Evolutionary conservation across 1,140 invertebrate species (phyloP), one percentile per base, ranked within the genome.

Genomic region (Caenorhabditis brenneri): DNA sequence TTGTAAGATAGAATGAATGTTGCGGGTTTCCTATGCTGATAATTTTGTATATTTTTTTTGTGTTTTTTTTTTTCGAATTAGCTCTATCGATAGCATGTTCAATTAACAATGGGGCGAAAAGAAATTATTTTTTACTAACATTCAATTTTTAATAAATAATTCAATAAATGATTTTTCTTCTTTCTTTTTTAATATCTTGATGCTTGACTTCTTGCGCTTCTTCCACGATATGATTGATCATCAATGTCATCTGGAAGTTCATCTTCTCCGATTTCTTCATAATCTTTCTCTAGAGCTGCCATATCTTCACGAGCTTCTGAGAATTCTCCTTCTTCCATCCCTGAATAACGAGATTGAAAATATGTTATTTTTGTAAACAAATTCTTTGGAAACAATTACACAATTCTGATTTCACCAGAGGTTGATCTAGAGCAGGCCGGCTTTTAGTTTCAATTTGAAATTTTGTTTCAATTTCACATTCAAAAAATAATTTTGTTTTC

Each of bases 271-370:
- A 84, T 84, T 33, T 84, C 83, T 48, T 84, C 83, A 91, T 95
- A 95, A 91, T 95, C 95, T 91, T 95, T 95, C 92, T 95, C 94
- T 6, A 95, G 92, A 19, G 94, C 94, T 55, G 95, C 94, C 88
- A 95, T 92, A 93, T 95, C 95, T 91, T 95, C 95, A 88, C 94
- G 93, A 55, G 95, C 95, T 91, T 95, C 95, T 1, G 93, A 94
- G 92, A 95, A 95, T 91, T 95, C 94, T 58, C 94, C 94, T 91
- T 95, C 94, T 91, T 95, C 94, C 94, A 95, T 95, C 89, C 94
- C 65, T 74, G 29, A 51, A 53, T 48, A 24, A 10, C 6, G 5
- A 78, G 39, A 78, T 39, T 48, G 39, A 78, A 24, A 42, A 39
- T 39, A n/a, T n/a, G n/a, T n/a, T n/a, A n/a, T n/a, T n/a, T n/a